Conservation (phyloP, 2,113 vertebrate genomes). For the Triplophysa siluroides region DNA sequence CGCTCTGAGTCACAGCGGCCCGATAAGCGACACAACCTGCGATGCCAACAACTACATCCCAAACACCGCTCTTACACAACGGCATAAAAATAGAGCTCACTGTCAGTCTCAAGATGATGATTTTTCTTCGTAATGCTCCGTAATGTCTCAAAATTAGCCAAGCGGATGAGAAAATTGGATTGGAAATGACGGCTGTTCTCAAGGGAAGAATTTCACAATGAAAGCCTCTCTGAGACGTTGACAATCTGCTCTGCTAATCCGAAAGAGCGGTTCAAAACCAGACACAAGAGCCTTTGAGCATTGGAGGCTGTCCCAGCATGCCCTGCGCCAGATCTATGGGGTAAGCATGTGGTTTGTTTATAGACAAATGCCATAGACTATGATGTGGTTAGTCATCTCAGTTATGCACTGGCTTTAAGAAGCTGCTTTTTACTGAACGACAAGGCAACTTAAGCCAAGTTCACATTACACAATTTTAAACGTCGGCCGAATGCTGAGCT, state of each 20-base stretch:
- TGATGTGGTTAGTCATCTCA: not conserved
- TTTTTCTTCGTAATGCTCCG: slow-evolving; percentile 4
- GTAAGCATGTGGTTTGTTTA: slow-evolving; percentile 12
- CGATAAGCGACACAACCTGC: not conserved
- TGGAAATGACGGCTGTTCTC: not conserved
- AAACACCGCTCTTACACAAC: slow-evolving; percentile 3
- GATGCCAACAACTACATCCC: not conserved
- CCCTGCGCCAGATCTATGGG: not conserved
- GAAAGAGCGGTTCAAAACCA: slow-evolving; percentile 3
- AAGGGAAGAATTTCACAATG: slow-evolving; percentile 1
- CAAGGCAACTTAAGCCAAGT: not conserved
- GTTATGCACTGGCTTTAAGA: not conserved
- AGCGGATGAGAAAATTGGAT: slow-evolving; percentile 10
- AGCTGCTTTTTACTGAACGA: not conserved
- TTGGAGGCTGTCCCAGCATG: slow-evolving; percentile 1
- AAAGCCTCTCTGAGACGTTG: slow-evolving; percentile 5
- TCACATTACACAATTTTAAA: no score
- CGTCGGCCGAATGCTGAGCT: no score
- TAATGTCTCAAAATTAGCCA: slow-evolving; percentile 9
- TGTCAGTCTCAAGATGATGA: slow-evolving; percentile 1
- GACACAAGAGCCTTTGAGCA: slow-evolving; percentile 1
- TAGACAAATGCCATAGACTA: not conserved
- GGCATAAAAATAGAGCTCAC: slow-evolving; percentile 15
- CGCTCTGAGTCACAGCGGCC: not conserved
- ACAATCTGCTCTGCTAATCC: slow-evolving; percentile 16